Evolutionary conservation across 2,888 invertebrate species (phyloP), one percentile per base, ranked within the genome.

Genomic region (Listrodromus nycthemerus): DNA sequence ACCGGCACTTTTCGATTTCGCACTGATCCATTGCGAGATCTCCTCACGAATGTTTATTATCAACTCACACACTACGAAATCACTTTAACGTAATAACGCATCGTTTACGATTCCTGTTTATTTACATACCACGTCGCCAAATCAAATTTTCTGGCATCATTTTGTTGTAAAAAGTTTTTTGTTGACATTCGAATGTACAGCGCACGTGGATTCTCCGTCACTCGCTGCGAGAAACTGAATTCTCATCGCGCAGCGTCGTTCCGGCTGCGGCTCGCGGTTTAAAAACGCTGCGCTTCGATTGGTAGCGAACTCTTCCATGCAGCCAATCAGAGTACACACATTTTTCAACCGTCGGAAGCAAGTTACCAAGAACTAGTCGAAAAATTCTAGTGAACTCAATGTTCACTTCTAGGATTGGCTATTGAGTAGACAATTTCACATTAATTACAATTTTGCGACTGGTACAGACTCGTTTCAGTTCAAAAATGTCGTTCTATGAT

Each of bases 131-230:
- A 27, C 16, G 1, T 4, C 52, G 30, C 4, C n/a, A n/a, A 5
- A 27, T 16, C 8, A 0, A 13, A 50, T 6, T n/a, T 70, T 0
- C 19, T 13, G 6, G 3, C 24, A 19, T 19, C 48, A 21, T 2
- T 52, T 33, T 13, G 70, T 27, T 24, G 7, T 55, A 27, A 19
- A 52, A 69, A 13, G 33, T 16, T 16, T 70, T 52, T n/a, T 67
- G 21, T 58, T 30, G 58, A 67, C 19, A 58, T 61, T 58, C 48
- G n/a, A 69, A 48, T 13, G 27, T 58, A 45, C 3, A 48, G 30
- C 19, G 45, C 80, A 83, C 83, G 79, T 83, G 82, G 70, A 33
- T 50, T 71, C 69, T 2, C 21, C 0, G 6, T 45, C 19, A 55
- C 41, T 19, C 19, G 45, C 67, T 76, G 75, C 65, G 27, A 21